Conservation (phyloP, 2,888 invertebrate genomes). For the Sinelater perroti region DNA sequence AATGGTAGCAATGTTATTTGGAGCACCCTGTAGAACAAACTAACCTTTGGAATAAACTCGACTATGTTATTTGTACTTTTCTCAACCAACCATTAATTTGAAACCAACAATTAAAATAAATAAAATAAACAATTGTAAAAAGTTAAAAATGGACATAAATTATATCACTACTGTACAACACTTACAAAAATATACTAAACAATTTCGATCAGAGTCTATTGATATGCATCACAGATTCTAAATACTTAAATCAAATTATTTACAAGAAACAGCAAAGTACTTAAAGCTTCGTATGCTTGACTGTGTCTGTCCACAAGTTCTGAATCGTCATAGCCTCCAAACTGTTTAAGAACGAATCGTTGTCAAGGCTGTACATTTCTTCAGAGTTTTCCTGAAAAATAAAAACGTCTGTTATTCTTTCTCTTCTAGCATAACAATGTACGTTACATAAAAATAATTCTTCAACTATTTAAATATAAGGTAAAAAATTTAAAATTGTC, state of each 20-base stretch:
- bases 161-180: conserved; percentile 36
- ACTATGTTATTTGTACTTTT: conserved; percentile 28
- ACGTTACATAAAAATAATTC: no score
- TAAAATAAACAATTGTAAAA: conserved; percentile 26
- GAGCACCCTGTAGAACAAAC: conserved; percentile 11
- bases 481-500: no score
- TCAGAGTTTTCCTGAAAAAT: conserved; percentile 86
- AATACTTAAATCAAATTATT: conserved; percentile 51
- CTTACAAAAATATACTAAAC: conserved; percentile 38
- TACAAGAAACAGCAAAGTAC: conserved; percentile 26
- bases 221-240: conserved; percentile 61
- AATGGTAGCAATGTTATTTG: conserved; percentile 2
- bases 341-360: conserved; percentile 92
- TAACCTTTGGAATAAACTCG: not conserved
- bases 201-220: conserved; percentile 45
- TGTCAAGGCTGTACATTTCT: conserved; percentile 94
- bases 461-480: no score
- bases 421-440: no score
- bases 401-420: no score
- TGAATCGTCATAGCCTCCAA: conserved; percentile 94
- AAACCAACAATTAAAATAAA: conserved; percentile 28
- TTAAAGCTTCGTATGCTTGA: conserved; percentile 89
- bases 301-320: conserved; percentile 93
- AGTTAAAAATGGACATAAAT: conserved; percentile 25
- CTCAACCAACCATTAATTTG: conserved; percentile 15